Percentiles rank a stretch among this genome's conserved stretches.
phyloP scores from a whole-genome alignment of 2,113 vertebrate species.

The Pseudopodoces humilis region DNA sequence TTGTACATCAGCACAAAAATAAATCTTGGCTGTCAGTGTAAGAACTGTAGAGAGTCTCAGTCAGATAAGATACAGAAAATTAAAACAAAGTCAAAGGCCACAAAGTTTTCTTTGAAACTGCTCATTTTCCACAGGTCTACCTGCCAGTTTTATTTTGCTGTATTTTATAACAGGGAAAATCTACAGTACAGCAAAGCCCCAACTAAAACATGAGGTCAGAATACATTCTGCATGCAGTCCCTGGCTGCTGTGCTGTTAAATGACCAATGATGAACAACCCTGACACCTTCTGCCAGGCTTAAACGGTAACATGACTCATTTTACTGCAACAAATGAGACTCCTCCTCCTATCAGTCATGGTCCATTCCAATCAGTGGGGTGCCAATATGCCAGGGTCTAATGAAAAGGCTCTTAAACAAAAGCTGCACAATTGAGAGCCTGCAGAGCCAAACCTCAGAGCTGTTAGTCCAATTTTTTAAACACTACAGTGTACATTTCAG shows the following conservation, averaged over 20 bases:
- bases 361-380: constrained; percentile 83
- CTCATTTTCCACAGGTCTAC: not conserved
- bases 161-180: not conserved
- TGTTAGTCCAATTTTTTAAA: constrained; percentile 81
- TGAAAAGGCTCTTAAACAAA: constrained; percentile 90
- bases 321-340: constrained; percentile 88
- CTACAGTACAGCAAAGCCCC: not conserved
- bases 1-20: not conserved
- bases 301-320: constrained; percentile 88
- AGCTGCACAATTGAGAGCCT: constrained; percentile 82
- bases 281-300: constrained; percentile 82
- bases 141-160: not conserved
- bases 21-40: not conserved
- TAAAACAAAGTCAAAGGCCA: not conserved
- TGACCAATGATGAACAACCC: constrained; percentile 79
- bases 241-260: constrained; percentile 74
- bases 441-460: constrained; percentile 82
- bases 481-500: constrained; percentile 91
- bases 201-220: constrained; percentile 41
- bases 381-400: constrained; percentile 90
- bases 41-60: not conserved
- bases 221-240: constrained; percentile 66
- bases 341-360: constrained; percentile 91
- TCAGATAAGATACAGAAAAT: not conserved
- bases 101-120: not conserved